A percentile compares a stretch with the other conserved stretches of the same genome.
Conservation (phyloP, 2,888 invertebrate species). For the Tipula helvola region DNA sequence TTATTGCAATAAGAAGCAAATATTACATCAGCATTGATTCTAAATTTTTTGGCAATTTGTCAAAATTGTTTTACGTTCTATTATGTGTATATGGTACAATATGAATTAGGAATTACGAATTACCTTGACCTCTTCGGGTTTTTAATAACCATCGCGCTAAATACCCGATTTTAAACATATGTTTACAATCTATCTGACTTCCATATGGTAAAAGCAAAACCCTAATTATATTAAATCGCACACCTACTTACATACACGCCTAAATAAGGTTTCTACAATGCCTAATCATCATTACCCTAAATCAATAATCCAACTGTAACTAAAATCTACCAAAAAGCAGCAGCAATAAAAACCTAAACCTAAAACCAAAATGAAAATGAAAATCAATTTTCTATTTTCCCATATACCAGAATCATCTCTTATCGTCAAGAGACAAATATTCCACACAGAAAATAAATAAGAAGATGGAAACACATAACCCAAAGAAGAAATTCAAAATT, state of each 20-base stretch:
- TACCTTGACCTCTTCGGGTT: neutral
- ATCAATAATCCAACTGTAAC: neutral
- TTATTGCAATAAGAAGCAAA: neutral
- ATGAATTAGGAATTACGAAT: neutral
- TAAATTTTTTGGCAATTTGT: neutral
- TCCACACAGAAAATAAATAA: neutral
- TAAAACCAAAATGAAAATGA: neutral
- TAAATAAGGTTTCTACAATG: neutral
- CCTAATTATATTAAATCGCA: neutral
- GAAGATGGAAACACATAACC: neutral
- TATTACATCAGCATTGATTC: neutral
- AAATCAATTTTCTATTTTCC: neutral
- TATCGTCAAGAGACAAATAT: neutral
- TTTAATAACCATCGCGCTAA: neutral
- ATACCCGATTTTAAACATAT: neutral
- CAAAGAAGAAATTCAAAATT: neutral
- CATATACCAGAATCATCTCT: neutral
- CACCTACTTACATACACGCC: neutral
- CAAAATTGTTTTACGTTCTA: neutral
- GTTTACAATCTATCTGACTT: neutral
- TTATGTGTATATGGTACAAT: neutral
- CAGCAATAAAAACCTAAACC: neutral
- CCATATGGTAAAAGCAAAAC: neutral
- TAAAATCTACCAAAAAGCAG: neutral
- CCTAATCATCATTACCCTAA: neutral